Evolutionary conservation across 23 tunicate genomes (phyloP), one percentile per base, ranked within the genome.

Genomic region (Ciona savignyi): DNA sequence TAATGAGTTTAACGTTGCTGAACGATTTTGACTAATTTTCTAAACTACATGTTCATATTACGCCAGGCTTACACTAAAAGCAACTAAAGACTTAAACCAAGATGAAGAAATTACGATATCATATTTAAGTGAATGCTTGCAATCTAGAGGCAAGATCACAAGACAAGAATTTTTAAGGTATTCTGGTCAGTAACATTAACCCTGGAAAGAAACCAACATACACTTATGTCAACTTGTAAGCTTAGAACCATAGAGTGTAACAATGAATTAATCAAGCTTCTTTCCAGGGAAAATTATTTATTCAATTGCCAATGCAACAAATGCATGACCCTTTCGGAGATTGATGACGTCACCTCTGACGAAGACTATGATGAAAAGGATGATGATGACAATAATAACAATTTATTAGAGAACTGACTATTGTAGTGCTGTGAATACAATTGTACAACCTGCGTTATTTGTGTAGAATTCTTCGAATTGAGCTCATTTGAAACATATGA

Each of bases 41-140:
- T n/a, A n/a, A n/a, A n/a, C n/a, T n/a, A n/a, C n/a, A n/a, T n/a
- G n/a, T n/a, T n/a, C n/a, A n/a, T n/a, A n/a, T n/a, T 77, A 32
- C 20, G 22, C 4, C 72, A 85, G 91, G 32, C 62, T 85, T 11
- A 65, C 84, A 32, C 21, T 85, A 20, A 78, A 60, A 78, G 91
- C 91, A 21, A 27, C 48, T 1, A 66, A 64, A 51, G 70, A 85
- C 51, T 72, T 85, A 29, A 23, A 34, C 4, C n/a, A 35, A 28
- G 97, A 73, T 23, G 83, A 85, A 34, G 97, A 91, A 80, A 91
- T 91, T 4, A 70, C 72, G 1, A 91, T 91, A 20, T 91, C 97
- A 27, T 91, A 91, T 76, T 62, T 91, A 25, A 75, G 74, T 34
- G 83, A 80, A 70, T 84, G 90, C 72, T 80, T 75, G 29, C 28